Percentiles rank a stretch among this genome's conserved stretches.
Evolutionary conservation across 2,888 invertebrate genomes (phyloP).

Genomic region (Dryobotodes eremita): DNA sequence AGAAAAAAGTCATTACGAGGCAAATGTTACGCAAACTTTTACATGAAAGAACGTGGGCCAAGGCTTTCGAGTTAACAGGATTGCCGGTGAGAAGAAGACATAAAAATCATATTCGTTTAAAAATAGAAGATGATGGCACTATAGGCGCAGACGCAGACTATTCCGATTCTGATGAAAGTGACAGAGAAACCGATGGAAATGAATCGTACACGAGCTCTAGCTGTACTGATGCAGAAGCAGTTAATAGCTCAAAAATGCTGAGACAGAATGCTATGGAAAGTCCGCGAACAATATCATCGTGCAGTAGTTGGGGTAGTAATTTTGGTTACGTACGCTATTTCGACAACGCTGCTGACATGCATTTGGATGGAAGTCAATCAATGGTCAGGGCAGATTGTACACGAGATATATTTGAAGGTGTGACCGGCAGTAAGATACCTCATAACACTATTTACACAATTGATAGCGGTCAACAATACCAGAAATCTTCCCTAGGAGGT

Average conservation of each 20-base stretch:
- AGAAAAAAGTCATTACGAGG: constrained; percentile 93
- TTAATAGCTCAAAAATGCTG: constrained; percentile 83
- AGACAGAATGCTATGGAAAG: constrained; percentile 92
- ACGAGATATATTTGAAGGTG: constrained; percentile 80
- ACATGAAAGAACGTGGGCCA: constrained; percentile 91
- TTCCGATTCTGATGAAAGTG: constrained; percentile 85
- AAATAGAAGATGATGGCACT: constrained; percentile 85
- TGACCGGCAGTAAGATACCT: constrained; percentile 66
- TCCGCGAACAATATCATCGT: constrained; percentile 85
- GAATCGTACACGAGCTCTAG: constrained; percentile 85
- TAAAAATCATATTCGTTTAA: constrained; percentile 85
- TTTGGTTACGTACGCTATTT: constrained; percentile 93
- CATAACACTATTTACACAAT: constrained; percentile 66
- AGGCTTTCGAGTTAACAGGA: constrained; percentile 87
- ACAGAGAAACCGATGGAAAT: constrained; percentile 83
- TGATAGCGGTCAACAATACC: constrained; percentile 67
- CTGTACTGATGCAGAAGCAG: constrained; percentile 81
- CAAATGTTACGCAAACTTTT: constrained; percentile 94
- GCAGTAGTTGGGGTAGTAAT: constrained; percentile 91
- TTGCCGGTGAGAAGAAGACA: constrained; percentile 86
- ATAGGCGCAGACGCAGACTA: constrained; percentile 85
- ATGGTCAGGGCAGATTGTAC: constrained; percentile 84
- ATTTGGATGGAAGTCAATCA: constrained; percentile 76
- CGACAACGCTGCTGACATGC: constrained; percentile 88
- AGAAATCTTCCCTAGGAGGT: constrained; percentile 68